phyloP scores from a whole-genome alignment of 2,888 invertebrate genomes.

The Pristionchus exspectatus region DNA sequence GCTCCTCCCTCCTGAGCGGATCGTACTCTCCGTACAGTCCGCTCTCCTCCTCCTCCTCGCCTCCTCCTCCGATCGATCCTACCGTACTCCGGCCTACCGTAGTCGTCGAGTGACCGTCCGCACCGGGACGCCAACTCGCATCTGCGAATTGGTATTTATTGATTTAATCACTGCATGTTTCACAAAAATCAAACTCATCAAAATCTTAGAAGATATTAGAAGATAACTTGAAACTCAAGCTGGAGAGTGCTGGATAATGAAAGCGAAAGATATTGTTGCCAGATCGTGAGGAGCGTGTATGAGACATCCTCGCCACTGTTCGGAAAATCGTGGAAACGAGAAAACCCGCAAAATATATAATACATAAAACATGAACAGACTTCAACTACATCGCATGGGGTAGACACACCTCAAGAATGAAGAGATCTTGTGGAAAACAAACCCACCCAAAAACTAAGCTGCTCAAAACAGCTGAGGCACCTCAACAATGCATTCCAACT shows the following conservation, averaged over 20 bases:
- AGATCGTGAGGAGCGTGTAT: too few species aligned
- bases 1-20: slow-evolving; percentile 36
- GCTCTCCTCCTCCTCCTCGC: slow-evolving; percentile 17
- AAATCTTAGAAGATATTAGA: too few species aligned
- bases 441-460: not conserved
- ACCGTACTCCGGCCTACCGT: slow-evolving; percentile 26
- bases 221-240: too few species aligned
- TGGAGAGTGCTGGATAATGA: too few species aligned
- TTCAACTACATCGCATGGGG: too few species aligned
- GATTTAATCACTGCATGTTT: too few species aligned
- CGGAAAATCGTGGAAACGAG: too few species aligned
- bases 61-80: not conserved
- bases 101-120: not conserved
- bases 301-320: too few species aligned
- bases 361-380: too few species aligned
- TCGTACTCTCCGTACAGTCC: slow-evolving; percentile 39
- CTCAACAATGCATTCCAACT: not conserved
- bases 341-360: too few species aligned
- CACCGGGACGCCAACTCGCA: slow-evolving; percentile 5
- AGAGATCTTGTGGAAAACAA: not conserved
- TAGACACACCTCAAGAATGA: not conserved
- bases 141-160: not conserved
- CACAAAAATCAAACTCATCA: too few species aligned
- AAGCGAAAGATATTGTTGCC: too few species aligned
- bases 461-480: not conserved